phyloP scores from a whole-genome alignment of 1,140 invertebrate genomes.

The Rhopalosiphum padi region DNA sequence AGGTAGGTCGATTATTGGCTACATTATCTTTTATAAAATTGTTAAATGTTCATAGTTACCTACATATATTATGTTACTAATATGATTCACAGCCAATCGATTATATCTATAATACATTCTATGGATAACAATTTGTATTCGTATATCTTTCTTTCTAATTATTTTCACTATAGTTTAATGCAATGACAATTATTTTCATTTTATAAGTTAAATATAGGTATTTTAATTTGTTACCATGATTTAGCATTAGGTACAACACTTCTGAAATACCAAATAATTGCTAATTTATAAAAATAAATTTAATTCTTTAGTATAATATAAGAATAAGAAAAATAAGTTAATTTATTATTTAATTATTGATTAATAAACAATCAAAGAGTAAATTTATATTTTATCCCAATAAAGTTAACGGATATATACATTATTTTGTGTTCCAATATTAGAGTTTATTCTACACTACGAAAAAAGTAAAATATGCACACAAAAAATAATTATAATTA shows the following conservation, averaged over 20 bases:
- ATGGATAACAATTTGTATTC: not conserved
- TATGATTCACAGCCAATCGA: not conserved
- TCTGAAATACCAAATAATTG: not conserved
- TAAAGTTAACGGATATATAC: not conserved
- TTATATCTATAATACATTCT: not conserved
- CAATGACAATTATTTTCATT: not conserved
- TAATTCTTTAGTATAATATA: not conserved
- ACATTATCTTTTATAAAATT: constrained; percentile 38
- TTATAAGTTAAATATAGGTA: not conserved
- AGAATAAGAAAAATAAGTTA: not conserved
- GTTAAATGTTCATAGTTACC: not conserved
- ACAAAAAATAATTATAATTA: not conserved
- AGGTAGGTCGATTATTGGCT: constrained; percentile 36
- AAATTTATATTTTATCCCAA: not conserved
- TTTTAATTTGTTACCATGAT: not conserved
- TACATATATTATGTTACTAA: not conserved
- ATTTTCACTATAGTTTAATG: not conserved
- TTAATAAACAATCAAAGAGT: not conserved
- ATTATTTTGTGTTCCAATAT: not conserved
- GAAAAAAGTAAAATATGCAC: not conserved
- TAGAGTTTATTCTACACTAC: not conserved
- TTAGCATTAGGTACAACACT: not conserved
- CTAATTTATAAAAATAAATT: not conserved
- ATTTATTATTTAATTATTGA: not conserved
- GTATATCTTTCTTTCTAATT: not conserved